Evolutionary conservation across 2,113 vertebrate genomes (phyloP).

Genomic region (Xiphophorus couchianus): DNA sequence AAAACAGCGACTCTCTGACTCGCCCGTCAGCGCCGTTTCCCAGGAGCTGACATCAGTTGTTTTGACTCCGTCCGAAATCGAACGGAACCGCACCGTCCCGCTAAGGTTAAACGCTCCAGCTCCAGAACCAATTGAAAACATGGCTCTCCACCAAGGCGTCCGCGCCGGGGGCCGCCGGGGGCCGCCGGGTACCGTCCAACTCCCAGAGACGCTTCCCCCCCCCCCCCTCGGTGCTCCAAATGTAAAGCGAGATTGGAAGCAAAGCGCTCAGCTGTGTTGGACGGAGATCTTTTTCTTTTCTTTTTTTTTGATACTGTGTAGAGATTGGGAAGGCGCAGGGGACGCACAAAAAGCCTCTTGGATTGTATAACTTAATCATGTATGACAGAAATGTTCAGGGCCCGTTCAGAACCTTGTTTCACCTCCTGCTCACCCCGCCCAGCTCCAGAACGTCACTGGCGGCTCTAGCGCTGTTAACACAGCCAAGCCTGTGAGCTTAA

Average conservation of each 20-base stretch:
- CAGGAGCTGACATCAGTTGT: slow-evolving; percentile 64
- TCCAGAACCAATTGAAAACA: slow-evolving; percentile 63
- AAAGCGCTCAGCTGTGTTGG: slow-evolving; percentile 50
- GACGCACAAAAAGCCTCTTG: slow-evolving; percentile 48
- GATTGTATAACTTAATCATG: slow-evolving; percentile 70
- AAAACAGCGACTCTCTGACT: slow-evolving; percentile 55
- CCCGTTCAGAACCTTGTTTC: slow-evolving; percentile 47
- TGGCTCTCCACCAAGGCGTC: slow-evolving; percentile 60
- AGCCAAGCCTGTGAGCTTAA: slow-evolving; percentile 63
- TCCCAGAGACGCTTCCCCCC: slow-evolving; percentile 54
- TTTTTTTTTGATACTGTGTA: slow-evolving; percentile 33
- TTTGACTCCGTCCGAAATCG: slow-evolving; percentile 64
- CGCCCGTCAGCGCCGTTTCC: slow-evolving; percentile 42
- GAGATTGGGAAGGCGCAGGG: slow-evolving; percentile 55
- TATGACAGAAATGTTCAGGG: slow-evolving; percentile 60
- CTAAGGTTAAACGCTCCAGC: slow-evolving; percentile 51
- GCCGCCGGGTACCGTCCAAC: slow-evolving; percentile 51
- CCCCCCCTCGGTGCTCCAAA: slow-evolving; percentile 30
- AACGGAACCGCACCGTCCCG: slow-evolving; percentile 54
- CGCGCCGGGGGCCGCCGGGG: slow-evolving; percentile 22
- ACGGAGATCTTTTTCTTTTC: slow-evolving; percentile 38
- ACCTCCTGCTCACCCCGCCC: slow-evolving; percentile 32
- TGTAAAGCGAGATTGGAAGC: slow-evolving; percentile 54
- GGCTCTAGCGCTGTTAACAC: slow-evolving; percentile 37
- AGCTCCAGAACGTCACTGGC: slow-evolving; percentile 55